Base-by-base conservation (phyloP, 2,797 vertebrate species). In the Setipinna tenuifilis region DNA sequence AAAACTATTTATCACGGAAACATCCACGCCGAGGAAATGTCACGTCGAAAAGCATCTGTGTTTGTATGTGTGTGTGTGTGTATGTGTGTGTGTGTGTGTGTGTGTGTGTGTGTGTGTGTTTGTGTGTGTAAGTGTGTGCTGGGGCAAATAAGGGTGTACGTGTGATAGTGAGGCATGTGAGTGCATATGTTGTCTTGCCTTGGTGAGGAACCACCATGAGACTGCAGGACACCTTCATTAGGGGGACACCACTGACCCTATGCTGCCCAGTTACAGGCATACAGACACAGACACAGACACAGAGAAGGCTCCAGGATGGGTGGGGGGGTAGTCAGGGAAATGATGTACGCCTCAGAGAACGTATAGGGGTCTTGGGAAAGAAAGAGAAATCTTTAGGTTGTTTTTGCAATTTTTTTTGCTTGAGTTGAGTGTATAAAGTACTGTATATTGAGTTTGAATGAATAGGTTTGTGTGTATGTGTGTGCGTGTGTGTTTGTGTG, bases 1-100 rank as follows among this genome's bases (percentile, higher is more conserved):
- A 59, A 85, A 81, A 83, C 59, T 83, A 81, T 83, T 87, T 81
- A 83, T 85, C 58, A 85, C 57, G 25, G 68, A 19, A 54, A 2
- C 46, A 54, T 28, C 71, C 82, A 28, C n/a, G 16, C 81, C 17
- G 11, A 5, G 57, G 48, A 85, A 85, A 85, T 87, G 84, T 85
- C 82, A 85, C 54, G 71, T 57, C 82, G 28, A 23, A 19, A 12
- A 35, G 68, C 14, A 19, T 16, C 14, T 2, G 3, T 35, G 28
- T 19, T 28, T 35, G 68, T 54, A 9, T 54, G 50, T 54, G 50
- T 54, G 50, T 54, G 14, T 54, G 50, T 54, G 50, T 54, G 50
- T 54, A 9, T 54, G 50, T 54, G 50, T 54, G 50, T 54, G 14
- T 54, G 50, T 54, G 50, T 54, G 50, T 54, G 50, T 54, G 50